Evolutionary conservation across 2,888 invertebrate species (phyloP).

Genomic region (Drosophila putrida): DNA sequence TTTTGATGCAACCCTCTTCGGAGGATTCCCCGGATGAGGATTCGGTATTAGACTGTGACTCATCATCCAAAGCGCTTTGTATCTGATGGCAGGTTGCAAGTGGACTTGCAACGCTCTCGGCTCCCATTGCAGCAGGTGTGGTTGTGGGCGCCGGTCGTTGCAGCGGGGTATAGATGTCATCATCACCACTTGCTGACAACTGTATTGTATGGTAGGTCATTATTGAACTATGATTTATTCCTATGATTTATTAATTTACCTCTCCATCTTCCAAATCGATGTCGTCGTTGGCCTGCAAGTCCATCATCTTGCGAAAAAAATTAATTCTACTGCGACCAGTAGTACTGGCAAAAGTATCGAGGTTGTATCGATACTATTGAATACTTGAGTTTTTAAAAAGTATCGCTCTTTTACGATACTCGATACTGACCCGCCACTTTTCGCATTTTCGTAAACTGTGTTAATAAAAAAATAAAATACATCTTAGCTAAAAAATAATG

Average conservation of each 20-base stretch:
- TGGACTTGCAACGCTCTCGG: conserved; percentile 53
- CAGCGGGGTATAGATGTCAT: conserved; percentile 84
- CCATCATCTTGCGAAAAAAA: conserved; percentile 70
- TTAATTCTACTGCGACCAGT: conserved; percentile 47
- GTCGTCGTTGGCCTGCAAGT: conserved; percentile 84
- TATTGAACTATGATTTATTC: not conserved
- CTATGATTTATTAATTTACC: conserved; percentile 85
- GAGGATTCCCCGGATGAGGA: conserved; percentile 82
- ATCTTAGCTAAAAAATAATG: too few relatives aligned
- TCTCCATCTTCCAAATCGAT: conserved; percentile 89
- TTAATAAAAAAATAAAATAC: too few relatives aligned
- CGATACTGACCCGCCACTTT: too few relatives aligned
- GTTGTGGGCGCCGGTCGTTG: conserved; percentile 71
- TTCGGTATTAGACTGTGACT: conserved; percentile 75
- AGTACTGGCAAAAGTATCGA: conserved; percentile 51
- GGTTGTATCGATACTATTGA: too few relatives aligned
- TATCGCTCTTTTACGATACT: too few relatives aligned
- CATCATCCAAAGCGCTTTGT: conserved; percentile 69
- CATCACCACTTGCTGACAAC: conserved; percentile 82
- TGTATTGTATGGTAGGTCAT: conserved; percentile 27
- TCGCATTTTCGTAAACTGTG: too few relatives aligned
- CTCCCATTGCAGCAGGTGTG: conserved; percentile 39
- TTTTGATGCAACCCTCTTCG: conserved; percentile 82
- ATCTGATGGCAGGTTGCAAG: conserved; percentile 70
- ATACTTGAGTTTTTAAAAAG: too few relatives aligned